Percentiles rank a stretch among this genome's conserved stretches.
Conservation (phyloP, 2,797 vertebrate genomes). For the Decapterus maruadsi region DNA sequence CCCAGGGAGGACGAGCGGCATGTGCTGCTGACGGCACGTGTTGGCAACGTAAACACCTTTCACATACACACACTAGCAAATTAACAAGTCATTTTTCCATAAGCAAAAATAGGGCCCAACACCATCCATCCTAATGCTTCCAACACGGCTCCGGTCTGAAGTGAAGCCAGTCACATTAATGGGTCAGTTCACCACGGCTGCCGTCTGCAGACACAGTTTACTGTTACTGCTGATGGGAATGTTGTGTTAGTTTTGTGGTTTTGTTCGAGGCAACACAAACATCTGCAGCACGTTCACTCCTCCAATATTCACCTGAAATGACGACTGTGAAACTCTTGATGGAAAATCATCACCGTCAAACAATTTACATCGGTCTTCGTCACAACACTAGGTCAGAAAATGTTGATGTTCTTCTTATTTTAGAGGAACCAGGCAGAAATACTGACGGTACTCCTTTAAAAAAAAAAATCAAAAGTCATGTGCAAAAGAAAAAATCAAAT, state of each 20-base stretch:
- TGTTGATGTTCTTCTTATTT: neutral
- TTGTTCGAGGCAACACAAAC: neutral
- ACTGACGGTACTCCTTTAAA: too few relatives aligned
- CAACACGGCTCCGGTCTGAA: neutral
- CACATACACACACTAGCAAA: neutral
- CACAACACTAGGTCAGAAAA: neutral
- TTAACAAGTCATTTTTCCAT: neutral
- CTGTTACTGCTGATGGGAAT: neutral
- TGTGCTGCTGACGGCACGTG: conserved; percentile 47
- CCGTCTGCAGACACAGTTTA: too few relatives aligned
- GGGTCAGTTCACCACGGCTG: neutral
- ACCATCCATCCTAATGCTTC: neutral
- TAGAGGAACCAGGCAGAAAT: neutral
- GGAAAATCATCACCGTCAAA: neutral
- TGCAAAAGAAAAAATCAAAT: neutral
- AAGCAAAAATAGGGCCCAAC: too few relatives aligned
- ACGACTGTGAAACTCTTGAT: neutral
- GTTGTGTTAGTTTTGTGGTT: neutral
- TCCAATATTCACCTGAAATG: neutral
- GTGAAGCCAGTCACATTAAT: neutral
- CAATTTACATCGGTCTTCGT: too few relatives aligned
- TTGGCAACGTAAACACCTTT: conserved; percentile 5
- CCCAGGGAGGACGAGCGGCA: conserved; percentile 12
- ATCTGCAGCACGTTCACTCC: neutral
- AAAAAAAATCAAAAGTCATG: neutral